A percentile compares a stretch with the other conserved stretches of the same genome.
These are phyloP conservation scores for Pycnonotus jocosus DNA, from an alignment of 2,113 vertebrate genomes.

Conservation along the genomic window DNA sequence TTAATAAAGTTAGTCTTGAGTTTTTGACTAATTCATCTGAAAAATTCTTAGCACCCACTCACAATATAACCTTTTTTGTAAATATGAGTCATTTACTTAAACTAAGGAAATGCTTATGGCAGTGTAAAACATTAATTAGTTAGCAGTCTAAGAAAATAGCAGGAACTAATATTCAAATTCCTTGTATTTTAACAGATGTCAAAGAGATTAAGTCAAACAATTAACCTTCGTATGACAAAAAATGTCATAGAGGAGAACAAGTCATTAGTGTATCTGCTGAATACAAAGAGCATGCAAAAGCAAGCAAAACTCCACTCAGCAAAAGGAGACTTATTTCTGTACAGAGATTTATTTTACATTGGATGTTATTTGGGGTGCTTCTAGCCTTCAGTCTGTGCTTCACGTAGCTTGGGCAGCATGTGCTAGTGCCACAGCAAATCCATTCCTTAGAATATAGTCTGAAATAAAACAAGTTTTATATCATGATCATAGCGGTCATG, in stretches of 20 bases:
- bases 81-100: conserved; percentile 48
- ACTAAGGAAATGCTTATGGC: conserved; percentile 56
- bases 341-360: neutral
- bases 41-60: conserved; percentile 37
- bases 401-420: neutral
- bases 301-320: neutral
- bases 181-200: conserved; percentile 30
- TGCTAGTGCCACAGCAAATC: neutral
- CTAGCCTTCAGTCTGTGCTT: conserved; percentile 2
- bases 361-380: neutral
- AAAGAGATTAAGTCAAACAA: conserved; percentile 53
- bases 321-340: conserved; percentile 43
- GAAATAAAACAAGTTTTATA: conserved; percentile 42
- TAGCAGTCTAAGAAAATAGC: conserved; percentile 49
- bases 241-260: neutral
- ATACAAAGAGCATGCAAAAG: neutral
- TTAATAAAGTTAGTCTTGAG: conserved; percentile 46
- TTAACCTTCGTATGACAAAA: conserved; percentile 5
- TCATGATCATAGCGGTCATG: conserved; percentile 7
- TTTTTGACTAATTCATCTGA: conserved; percentile 52
- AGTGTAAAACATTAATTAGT: conserved; percentile 61
- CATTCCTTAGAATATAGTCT: neutral
- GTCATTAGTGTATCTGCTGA: conserved; percentile 3
- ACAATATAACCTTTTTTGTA: conserved; percentile 40
- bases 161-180: conserved; percentile 46